Conservation (phyloP, 2,797 vertebrate genomes). For the Nyctalus aviator region DNA sequence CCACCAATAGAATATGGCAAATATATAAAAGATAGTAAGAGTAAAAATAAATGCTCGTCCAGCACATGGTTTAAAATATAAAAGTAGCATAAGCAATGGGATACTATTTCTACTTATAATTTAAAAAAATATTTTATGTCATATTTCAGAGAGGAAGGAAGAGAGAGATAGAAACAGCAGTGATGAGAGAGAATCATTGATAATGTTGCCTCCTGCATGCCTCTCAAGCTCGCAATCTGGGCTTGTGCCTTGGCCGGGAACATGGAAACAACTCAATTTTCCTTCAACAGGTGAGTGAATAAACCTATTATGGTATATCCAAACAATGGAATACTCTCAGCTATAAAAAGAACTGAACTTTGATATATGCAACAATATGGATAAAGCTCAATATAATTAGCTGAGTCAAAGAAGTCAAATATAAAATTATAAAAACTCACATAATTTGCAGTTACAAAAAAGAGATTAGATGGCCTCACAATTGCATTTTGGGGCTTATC, state of each 20-base stretch:
- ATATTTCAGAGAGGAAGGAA: no score
- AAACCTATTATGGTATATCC: not conserved
- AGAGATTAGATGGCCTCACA: not conserved
- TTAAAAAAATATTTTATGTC: not conserved
- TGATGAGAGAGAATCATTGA: no score
- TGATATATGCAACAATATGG: not conserved
- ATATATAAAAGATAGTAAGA: not conserved
- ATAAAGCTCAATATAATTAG: not conserved
- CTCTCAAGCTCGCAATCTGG: no score
- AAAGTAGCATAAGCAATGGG: not conserved
- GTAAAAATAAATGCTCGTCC: not conserved
- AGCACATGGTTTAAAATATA: not conserved
- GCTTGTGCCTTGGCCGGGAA: no score
- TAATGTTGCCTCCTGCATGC: no score
- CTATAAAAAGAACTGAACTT: not conserved
- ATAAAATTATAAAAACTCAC: slow-evolving; percentile 18
- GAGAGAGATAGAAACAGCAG: no score
- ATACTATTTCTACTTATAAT: not conserved
- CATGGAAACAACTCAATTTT: not conserved
- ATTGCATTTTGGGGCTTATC: not conserved
- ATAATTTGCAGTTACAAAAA: not conserved
- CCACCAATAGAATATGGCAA: not conserved
- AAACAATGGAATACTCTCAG: not conserved
- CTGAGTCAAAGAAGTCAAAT: not conserved
- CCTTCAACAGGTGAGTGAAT: not conserved